A percentile compares a stretch with the other conserved stretches of the same genome.
Conservation (phyloP, 2,888 invertebrate species). For the Oligia fasciuncula region DNA sequence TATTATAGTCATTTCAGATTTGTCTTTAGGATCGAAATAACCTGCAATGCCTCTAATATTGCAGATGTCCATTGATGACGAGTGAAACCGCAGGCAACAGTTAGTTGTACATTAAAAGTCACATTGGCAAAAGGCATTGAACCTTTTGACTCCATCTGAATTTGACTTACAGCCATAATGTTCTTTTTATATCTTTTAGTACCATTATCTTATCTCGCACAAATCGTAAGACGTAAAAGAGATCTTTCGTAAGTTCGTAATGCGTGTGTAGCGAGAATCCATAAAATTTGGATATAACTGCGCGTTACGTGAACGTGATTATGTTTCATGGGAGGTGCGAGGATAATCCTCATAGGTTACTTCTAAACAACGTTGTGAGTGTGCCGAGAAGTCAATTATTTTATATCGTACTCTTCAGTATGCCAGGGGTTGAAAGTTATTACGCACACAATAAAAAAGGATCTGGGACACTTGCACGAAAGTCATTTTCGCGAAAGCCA, state of each 20-base stretch:
- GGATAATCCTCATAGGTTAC: not conserved
- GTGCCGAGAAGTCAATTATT: not conserved
- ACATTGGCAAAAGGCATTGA: not conserved
- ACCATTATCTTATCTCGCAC: conserved; percentile 9
- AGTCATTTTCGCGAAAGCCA: too few species aligned
- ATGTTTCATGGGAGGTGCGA: not conserved
- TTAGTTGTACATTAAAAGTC: too few species aligned
- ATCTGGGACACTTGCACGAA: too few species aligned
- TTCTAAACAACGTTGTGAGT: not conserved
- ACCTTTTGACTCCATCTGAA: not conserved
- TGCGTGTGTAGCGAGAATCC: conserved; percentile 4
- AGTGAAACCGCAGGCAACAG: not conserved
- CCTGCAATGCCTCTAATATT: not conserved
- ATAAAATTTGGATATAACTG: conserved; percentile 13
- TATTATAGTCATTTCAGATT: too few species aligned
- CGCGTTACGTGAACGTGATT: not conserved
- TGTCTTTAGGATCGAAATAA: not conserved
- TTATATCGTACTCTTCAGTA: not conserved
- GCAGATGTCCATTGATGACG: not conserved
- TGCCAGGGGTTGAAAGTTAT: not conserved
- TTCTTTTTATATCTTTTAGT: conserved; percentile 11
- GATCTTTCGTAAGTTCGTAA: conserved; percentile 30
- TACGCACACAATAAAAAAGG: not conserved
- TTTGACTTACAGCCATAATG: not conserved
- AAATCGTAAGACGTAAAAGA: conserved; percentile 34